Percentiles rank a stretch among this genome's conserved stretches.
Conservation (phyloP, 2,888 invertebrate species). For the Eumacrocentrus americanus region DNA sequence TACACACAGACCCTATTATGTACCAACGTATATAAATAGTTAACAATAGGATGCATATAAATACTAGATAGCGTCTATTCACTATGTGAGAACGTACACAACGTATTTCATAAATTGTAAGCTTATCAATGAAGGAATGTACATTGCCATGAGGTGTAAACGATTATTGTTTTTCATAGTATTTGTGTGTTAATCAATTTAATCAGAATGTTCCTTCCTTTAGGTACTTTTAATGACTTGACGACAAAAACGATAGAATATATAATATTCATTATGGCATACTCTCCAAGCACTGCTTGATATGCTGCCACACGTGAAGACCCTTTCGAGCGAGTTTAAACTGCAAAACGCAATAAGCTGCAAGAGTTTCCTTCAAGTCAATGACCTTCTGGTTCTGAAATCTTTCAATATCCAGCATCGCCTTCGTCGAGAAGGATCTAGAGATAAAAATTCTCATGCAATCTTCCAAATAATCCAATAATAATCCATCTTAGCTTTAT, state of each 20-base stretch:
- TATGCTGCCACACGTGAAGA: slow-evolving; percentile 78
- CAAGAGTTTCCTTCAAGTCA: slow-evolving; percentile 75
- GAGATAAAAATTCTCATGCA: slow-evolving; percentile 15
- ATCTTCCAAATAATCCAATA: background rate
- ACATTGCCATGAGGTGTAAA: slow-evolving; percentile 42
- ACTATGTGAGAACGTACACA: slow-evolving; percentile 24
- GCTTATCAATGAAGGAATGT: slow-evolving; percentile 49
- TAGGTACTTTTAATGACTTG: slow-evolving; percentile 1
- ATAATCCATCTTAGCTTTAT: slow-evolving; percentile 1
- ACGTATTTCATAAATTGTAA: slow-evolving; percentile 27
- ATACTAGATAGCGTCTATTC: slow-evolving; percentile 31
- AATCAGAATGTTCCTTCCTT: slow-evolving; percentile 1
- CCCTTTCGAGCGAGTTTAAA: slow-evolving; percentile 79
- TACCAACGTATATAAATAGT: slow-evolving; percentile 24
- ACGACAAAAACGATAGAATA: background rate
- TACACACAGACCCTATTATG: background rate
- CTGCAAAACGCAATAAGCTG: slow-evolving; percentile 73
- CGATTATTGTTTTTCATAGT: slow-evolving; percentile 53
- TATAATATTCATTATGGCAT: slow-evolving; percentile 73
- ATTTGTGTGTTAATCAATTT: background rate
- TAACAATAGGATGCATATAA: slow-evolving; percentile 30
- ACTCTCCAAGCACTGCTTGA: slow-evolving; percentile 75
- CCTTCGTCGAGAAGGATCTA: slow-evolving; percentile 74
- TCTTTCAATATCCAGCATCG: slow-evolving; percentile 71
- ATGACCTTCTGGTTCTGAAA: slow-evolving; percentile 77